phyloP scores from a whole-genome alignment of 2,797 vertebrate species.

The Mergus octosetaceus region DNA sequence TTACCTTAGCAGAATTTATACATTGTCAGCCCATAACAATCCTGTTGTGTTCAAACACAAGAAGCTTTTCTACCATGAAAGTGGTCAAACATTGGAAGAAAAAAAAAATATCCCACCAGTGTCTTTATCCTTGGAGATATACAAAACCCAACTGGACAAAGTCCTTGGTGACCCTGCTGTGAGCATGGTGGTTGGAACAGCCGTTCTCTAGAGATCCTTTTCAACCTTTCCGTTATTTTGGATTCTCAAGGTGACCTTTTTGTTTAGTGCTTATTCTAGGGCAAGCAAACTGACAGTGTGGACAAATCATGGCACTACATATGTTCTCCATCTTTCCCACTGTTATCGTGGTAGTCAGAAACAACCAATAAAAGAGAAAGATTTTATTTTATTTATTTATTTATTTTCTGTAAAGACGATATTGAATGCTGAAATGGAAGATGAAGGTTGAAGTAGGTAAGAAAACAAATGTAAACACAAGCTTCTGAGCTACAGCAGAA shows the following conservation, averaged over 20 bases:
- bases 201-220: background rate
- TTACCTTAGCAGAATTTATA: background rate
- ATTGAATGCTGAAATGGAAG: background rate
- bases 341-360: background rate
- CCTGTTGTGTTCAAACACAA: background rate
- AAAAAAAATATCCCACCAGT: background rate
- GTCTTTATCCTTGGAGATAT: background rate
- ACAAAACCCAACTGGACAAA: background rate
- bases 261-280: background rate
- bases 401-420: background rate
- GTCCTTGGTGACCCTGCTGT: background rate
- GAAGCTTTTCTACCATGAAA: background rate
- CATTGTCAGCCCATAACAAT: rapidly evolving
- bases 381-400: too few relatives aligned
- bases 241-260: background rate
- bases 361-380: background rate
- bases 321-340: background rate
- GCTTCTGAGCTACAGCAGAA: background rate
- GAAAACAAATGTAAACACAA: background rate
- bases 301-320: background rate
- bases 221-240: background rate
- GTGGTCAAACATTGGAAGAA: background rate
- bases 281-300: background rate
- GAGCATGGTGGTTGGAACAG: background rate
- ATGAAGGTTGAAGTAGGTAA: background rate